Evolutionary conservation across 2,113 vertebrate genomes (phyloP).

Genomic region (Cathartes aura): DNA sequence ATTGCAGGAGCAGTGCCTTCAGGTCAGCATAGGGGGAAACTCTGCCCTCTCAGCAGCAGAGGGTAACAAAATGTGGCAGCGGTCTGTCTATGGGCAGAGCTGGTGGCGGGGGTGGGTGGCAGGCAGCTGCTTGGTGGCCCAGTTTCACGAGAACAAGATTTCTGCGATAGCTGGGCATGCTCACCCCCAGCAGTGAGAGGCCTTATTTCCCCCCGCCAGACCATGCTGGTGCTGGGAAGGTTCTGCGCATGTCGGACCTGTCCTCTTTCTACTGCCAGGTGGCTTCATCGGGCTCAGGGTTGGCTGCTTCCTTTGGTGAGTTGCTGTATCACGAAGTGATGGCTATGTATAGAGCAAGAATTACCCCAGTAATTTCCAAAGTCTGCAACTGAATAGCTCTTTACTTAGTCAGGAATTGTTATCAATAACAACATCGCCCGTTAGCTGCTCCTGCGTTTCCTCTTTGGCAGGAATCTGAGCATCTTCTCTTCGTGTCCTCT

Average conservation of each 20-base stretch:
- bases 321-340: background rate
- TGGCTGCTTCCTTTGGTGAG: background rate
- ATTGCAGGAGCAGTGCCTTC: background rate
- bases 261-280: background rate
- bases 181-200: background rate
- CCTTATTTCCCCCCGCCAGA: rapidly evolving
- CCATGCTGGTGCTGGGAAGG: background rate
- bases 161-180: rapidly evolving
- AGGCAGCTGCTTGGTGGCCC: background rate
- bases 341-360: background rate
- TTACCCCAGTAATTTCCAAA: background rate
- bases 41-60: background rate
- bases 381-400: background rate
- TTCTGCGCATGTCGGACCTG: background rate
- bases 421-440: rapidly evolving
- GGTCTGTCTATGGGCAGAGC: background rate
- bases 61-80: rapidly evolving
- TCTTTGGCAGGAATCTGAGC: background rate
- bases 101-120: background rate
- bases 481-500: background rate
- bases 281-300: background rate
- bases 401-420: background rate
- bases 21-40: background rate
- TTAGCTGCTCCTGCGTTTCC: background rate
- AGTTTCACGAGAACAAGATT: rapidly evolving